Base-by-base conservation (phyloP, 1,140 invertebrate species). In the Cydia strobilella region DNA sequence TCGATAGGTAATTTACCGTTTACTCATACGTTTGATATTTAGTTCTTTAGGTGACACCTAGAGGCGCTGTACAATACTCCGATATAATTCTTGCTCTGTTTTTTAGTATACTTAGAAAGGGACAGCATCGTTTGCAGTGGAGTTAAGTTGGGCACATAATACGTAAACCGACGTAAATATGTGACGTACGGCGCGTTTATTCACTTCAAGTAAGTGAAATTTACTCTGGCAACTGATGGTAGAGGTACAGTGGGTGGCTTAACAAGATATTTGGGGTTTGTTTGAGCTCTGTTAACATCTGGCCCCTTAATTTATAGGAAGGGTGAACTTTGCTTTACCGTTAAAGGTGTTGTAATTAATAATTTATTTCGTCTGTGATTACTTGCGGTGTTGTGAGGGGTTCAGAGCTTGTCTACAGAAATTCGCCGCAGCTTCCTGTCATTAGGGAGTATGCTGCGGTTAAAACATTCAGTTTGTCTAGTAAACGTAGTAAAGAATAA, bases 161-260 rank as follows among this genome's bases (percentile, higher is more conserved):
- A n/a, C n/a, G n/a, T n/a, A n/a, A n/a, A n/a, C n/a, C n/a, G n/a
- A n/a, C n/a, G n/a, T n/a, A n/a, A n/a, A n/a, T n/a, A n/a, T n/a
- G n/a, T n/a, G n/a, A n/a, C n/a, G n/a, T n/a, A n/a, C n/a, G n/a
- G n/a, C n/a, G n/a, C n/a, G n/a, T n/a, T n/a, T n/a, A n/a, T n/a
- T n/a, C n/a, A n/a, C n/a, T n/a, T n/a, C n/a, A n/a, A n/a, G n/a
- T n/a, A n/a, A n/a, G n/a, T n/a, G n/a, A n/a, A n/a, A n/a, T n/a
- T n/a, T n/a, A n/a, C n/a, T n/a, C n/a, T n/a, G n/a, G n/a, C n/a
- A n/a, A n/a, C n/a, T n/a, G n/a, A n/a, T n/a, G n/a, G n/a, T n/a
- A n/a, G n/a, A n/a, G n/a, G n/a, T n/a, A n/a, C n/a, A n/a, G 90
- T 89, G 89, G 90, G 90, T 90, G 87, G 90, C 81, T 91, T 85